Evolutionary conservation across 2,797 vertebrate species (phyloP).

Genomic region (Etheostoma perlongum): DNA sequence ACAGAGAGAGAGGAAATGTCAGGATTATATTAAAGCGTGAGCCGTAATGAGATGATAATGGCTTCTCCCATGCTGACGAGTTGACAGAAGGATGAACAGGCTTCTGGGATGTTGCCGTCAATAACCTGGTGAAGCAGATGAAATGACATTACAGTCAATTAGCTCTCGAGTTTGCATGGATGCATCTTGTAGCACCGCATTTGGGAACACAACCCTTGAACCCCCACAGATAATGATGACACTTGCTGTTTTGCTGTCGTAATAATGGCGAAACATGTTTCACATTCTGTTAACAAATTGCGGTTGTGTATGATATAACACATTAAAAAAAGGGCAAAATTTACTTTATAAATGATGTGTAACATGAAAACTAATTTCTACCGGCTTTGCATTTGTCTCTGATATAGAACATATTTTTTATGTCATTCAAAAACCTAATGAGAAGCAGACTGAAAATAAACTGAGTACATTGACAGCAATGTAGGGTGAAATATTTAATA

Average conservation of each 20-base stretch:
- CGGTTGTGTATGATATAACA: neutral
- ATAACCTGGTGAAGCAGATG: slow-evolving; percentile 78
- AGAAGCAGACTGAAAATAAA: slow-evolving; percentile 26
- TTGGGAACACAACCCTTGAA: slow-evolving; percentile 48
- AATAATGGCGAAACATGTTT: slow-evolving; percentile 22
- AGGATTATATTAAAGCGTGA: slow-evolving; percentile 71
- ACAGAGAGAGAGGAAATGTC: slow-evolving; percentile 67
- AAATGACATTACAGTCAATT: slow-evolving; percentile 82
- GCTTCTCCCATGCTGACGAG: slow-evolving; percentile 72
- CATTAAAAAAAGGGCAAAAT: neutral
- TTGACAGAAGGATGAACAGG: slow-evolving; percentile 79
- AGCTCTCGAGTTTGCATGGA: slow-evolving; percentile 64
- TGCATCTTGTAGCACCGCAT: slow-evolving; percentile 54
- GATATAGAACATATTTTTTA: neutral
- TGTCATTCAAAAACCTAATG: slow-evolving; percentile 22
- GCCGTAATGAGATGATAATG: slow-evolving; percentile 81
- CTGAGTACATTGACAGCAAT: neutral
- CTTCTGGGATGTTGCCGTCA: slow-evolving; percentile 80
- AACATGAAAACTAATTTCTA: neutral
- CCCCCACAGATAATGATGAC: slow-evolving; percentile 46
- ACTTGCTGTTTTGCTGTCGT: slow-evolving; percentile 29
- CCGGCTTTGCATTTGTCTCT: slow-evolving; percentile 11
- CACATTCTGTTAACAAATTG: slow-evolving; percentile 33
- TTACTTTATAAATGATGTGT: neutral
- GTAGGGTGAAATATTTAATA: slow-evolving; percentile 31